Base-by-base conservation (phyloP, 2,797 vertebrate genomes). In the Sebastes itinus region DNA sequence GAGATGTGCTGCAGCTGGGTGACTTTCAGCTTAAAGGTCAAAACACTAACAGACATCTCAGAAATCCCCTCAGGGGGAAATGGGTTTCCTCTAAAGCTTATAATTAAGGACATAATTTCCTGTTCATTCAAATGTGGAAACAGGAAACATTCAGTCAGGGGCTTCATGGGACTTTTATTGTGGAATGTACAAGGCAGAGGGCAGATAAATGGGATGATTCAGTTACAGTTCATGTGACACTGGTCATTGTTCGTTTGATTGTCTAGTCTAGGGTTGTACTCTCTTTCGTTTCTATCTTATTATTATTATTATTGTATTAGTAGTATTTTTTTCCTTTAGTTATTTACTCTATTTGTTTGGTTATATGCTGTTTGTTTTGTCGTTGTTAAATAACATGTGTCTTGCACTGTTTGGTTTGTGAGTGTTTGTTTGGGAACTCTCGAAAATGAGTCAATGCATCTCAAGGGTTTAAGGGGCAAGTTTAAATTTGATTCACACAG, bases 1-100 rank as follows among this genome's bases (percentile, higher is more conserved):
- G n/a, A 12, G 65, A 68, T 72, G 27, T 69, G 12, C 11, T 9
- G 6, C 46, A 81, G 75, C 72, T 78, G 78, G 42, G 52, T 6
- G 4, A 18, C 35, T 61, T 59, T 49, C 5, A 56, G 1, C 14
- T 54, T 3, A 2, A 70, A 61, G 16, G 42, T 46, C 1, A 32
- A 25, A 64, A 73, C 30, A 25, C 30, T 27, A 18, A 25, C 11
- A 2, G 16, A 25, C 6, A 3, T 13, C 6, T 8, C 22, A 33
- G 22, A 25, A 49, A 23, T 27, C 27, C 27, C 7, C 2, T 11
- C 10, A 11, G 35, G 30, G 33, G 5, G 33, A 6, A 13, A 14
- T 3, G 1, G 0, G 58, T 52, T 58, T 54, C 27, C 6, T 20
- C 5, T 3, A 3, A 7, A 27, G 27, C 7, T 22, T 10, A 6